Evolutionary conservation across 2,113 vertebrate genomes (phyloP).

Genomic region (Indri indri): DNA sequence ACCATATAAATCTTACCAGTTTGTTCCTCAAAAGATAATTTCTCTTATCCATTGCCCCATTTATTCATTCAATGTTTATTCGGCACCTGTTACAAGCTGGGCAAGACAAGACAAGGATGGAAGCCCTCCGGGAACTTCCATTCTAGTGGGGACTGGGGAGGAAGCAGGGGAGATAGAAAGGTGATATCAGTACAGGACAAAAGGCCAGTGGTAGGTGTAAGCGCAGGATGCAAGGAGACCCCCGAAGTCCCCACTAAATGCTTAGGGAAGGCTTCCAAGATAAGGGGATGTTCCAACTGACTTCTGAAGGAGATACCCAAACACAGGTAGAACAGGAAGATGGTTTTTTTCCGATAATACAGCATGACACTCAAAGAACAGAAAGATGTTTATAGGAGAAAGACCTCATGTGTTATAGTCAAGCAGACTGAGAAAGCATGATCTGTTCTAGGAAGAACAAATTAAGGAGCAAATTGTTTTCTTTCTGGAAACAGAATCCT

Average conservation of each 20-base stretch:
- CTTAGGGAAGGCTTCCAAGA: not conserved
- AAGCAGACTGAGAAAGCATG: not conserved
- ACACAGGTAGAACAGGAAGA: not conserved
- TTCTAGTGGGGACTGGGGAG: not conserved
- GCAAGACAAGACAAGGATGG: not conserved
- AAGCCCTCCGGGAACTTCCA: not conserved
- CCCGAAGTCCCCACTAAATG: not conserved
- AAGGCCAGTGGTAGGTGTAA: not conserved
- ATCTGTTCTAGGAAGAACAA: not conserved
- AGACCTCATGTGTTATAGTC: not conserved
- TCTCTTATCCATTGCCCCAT: not conserved
- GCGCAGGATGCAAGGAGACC: not conserved
- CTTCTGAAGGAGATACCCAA: not conserved
- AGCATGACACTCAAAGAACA: not conserved
- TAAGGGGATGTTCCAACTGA: not conserved
- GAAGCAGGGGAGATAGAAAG: fast-evolving
- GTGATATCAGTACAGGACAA: not conserved
- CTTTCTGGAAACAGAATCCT: not conserved
- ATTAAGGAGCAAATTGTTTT: not conserved
- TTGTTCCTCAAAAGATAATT: constrained; percentile 14
- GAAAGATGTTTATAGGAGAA: not conserved
- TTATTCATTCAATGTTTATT: not conserved
- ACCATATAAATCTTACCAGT: not conserved
- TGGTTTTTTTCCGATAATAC: not conserved
- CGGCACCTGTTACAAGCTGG: not conserved